phyloP scores from a whole-genome alignment of 2,113 vertebrate genomes.

The Onychostoma macrolepis region DNA sequence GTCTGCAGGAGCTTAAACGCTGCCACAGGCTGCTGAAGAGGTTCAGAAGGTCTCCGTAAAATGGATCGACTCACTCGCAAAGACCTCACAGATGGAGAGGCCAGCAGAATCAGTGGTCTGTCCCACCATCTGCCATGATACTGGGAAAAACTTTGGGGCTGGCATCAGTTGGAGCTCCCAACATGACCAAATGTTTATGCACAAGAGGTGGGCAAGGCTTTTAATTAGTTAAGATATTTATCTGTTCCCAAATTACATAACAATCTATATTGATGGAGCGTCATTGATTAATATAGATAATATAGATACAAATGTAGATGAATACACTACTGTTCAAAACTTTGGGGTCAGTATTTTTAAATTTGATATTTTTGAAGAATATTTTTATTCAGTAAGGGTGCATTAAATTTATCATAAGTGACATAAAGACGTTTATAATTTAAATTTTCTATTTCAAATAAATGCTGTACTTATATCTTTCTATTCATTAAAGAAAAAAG shows the following conservation, averaged over 20 bases:
- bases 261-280: neutral
- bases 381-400: neutral
- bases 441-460: no score
- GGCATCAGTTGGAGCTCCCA: neutral
- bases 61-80: neutral
- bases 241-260: neutral
- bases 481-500: neutral
- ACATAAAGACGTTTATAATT: neutral
- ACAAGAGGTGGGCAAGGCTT: neutral
- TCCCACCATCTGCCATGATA: slow-evolving; percentile 13
- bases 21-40: neutral
- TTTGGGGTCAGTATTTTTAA: no score
- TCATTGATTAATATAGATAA: neutral
- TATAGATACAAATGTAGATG: neutral
- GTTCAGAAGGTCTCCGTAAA: neutral
- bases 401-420: neutral
- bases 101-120: slow-evolving; percentile 5
- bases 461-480: neutral
- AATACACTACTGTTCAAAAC: no score
- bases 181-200: slow-evolving; percentile 11
- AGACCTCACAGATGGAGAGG: slow-evolving; percentile 9
- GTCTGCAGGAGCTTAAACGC: neutral
- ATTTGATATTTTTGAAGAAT: no score
- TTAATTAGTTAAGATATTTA: neutral
- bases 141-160: neutral